Base-by-base conservation (phyloP, 2,113 vertebrate species). In the Anhinga rufa region DNA sequence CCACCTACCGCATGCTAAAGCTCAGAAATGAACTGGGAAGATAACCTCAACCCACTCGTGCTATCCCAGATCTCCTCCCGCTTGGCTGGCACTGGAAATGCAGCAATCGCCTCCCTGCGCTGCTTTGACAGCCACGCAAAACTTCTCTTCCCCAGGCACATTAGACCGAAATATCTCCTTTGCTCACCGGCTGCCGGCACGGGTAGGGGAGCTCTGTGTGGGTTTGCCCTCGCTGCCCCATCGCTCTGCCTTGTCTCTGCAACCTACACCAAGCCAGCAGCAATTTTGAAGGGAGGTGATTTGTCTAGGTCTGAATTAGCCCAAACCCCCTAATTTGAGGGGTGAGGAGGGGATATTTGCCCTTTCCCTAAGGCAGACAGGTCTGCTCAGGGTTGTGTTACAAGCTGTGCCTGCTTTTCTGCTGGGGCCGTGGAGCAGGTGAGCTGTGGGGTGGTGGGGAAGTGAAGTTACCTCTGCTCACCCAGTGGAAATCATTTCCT, bases 11-110 rank as follows among this genome's bases (percentile, higher is more conserved):
- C 17, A 7, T 36, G 18, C 72, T 84, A 44, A 68, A 71, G 64
- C 80, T 84, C 5, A 2, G 12, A 68, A 82, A 65, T 46, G 22
- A 71, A 42, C 51, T 7, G 42, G 38, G 46, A 88, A 94, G 55
- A n/a, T 40, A 86, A 66, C 51, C 46, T 74, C 52, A 94, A 9
- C 68, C 60, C 88, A 58, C 86, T 24, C 0, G 0, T 0, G 1
- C 65, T 82, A 24, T 82, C 78, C 86, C 19, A 79, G 82, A 64
- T 94, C 86, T 92, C 57, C 29, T 62, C 31, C 40, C 0, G 10
- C 89, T 54, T 72, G 80, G 26, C 64, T 95, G 90, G 68, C 77
- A 12, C 57, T 10, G 15, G 72, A 79, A 92, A 65, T 52, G 77
- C 72, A 86, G 44, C 68, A 57, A 38, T 22, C 0, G 0, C 44